Evolutionary conservation across 2,113 vertebrate species (phyloP).

Genomic region (Rattus norvegicus): DNA sequence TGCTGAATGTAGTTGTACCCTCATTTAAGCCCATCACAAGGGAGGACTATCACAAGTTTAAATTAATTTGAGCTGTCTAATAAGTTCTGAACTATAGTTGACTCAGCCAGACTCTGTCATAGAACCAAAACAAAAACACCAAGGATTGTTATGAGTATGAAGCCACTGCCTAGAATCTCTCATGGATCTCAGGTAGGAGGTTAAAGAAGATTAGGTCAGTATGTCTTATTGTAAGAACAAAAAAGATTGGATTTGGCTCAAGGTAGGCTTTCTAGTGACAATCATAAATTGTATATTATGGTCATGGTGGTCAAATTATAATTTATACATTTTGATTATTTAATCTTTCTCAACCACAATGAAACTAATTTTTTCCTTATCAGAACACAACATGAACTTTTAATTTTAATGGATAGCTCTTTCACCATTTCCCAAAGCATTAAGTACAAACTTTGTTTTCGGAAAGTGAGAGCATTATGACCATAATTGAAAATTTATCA

Average conservation of each 20-base stretch:
- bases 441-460: not conserved
- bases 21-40: not conserved
- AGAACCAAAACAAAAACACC: not conserved
- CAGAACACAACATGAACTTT: not conserved
- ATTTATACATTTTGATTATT: not conserved
- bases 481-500: not conserved
- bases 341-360: not conserved
- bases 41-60: not conserved
- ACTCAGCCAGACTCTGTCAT: not conserved
- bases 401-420: not conserved
- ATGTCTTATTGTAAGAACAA: not conserved
- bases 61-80: not conserved
- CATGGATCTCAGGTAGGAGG: not conserved
- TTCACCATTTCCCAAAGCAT: not conserved
- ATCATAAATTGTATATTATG: not conserved
- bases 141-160: not conserved
- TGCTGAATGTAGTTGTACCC: too few relatives aligned
- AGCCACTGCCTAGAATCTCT: too few relatives aligned
- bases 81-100: not conserved
- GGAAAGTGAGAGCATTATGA: not conserved
- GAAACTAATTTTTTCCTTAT: not conserved
- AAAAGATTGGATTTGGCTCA: not conserved
- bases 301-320: not conserved
- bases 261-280: not conserved
- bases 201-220: not conserved